Conservation (phyloP, 2,113 vertebrate genomes). For the Onychorhynchus coronatus region DNA sequence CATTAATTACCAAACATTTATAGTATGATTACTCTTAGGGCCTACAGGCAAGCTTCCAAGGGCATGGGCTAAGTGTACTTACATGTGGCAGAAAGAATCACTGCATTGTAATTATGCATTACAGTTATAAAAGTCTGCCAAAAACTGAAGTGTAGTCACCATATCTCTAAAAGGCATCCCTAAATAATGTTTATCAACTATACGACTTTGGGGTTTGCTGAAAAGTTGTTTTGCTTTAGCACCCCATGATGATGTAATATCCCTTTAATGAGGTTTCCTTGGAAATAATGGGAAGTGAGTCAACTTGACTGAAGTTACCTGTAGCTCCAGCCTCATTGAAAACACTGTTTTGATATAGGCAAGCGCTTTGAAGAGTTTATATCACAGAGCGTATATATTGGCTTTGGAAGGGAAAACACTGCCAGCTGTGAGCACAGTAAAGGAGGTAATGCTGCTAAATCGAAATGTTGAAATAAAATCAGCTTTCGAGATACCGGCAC, state of each 20-base stretch:
- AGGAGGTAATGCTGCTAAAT: neutral
- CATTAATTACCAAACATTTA: slow-evolving; percentile 54
- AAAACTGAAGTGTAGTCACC: neutral
- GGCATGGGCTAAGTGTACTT: neutral
- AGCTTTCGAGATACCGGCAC: neutral
- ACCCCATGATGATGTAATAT: fast-evolving
- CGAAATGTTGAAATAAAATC: neutral
- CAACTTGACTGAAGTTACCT: neutral
- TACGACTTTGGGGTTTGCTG: neutral
- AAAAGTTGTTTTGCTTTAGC: neutral
- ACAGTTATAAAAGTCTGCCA: neutral
- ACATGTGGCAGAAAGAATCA: neutral
- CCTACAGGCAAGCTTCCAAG: slow-evolving; percentile 23
- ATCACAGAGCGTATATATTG: neutral
- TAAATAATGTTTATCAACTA: neutral
- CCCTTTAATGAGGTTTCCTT: neutral
- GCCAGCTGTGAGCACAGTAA: neutral
- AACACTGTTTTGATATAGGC: neutral
- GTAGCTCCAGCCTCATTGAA: neutral
- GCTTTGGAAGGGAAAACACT: neutral
- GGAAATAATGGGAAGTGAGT: neutral
- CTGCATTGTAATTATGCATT: neutral
- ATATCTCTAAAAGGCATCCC: neutral
- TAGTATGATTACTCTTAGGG: slow-evolving; percentile 19
- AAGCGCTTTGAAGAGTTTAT: neutral